Evolutionary conservation across 2,888 invertebrate genomes (phyloP), one percentile per base, ranked within the genome.

Genomic region (Sicus ferrugineus): DNA sequence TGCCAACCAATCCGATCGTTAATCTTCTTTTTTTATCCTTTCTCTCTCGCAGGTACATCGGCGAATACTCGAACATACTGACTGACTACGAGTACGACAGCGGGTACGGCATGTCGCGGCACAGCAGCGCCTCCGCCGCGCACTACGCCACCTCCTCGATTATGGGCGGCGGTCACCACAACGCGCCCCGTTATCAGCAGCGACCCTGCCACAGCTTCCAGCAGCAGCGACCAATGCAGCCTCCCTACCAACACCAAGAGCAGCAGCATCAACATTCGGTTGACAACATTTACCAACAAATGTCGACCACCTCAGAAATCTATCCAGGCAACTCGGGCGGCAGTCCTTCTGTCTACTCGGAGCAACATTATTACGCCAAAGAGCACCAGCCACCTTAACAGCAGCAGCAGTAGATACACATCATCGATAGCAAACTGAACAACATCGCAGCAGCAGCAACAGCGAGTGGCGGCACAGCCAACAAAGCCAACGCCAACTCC

Each of bases 91-190:
- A 85, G 74, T 75, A 81, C 38, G 79, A 82, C 73, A 90, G 88
- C 77, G 89, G 90, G 38, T 85, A 84, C 68, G 75, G 73, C 48
- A 30, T 72, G 28, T 64, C 68, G 70, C 81, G 81, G 16, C 78
- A 79, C 79, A 91, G 90, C 72, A 89, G 90, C 70, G 90, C 88
- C 70, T 92, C 92, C 1, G 93, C 93, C 3, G 94, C 94, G 26
- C 94, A 95, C 2, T 95, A 95, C 81, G 95, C 95, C 67, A 95
- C 95, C 19, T n/a, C n/a, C n/a, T 95, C 94, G 68, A 87, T 95
- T 74, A 73, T 81, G 71, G 76, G 77, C 62, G 75, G 75, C 66
- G 90, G 90, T 16, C 46, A 23, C 52, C 11, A 11, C 6, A 52
- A 3, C 26, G 26, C 11, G 92, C 94, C 74, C 85, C 93, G 73